A percentile compares a stretch with the other conserved stretches of the same genome.
phyloP scores from a whole-genome alignment of 2,888 invertebrate genomes.

The Cheilosia grossa region DNA sequence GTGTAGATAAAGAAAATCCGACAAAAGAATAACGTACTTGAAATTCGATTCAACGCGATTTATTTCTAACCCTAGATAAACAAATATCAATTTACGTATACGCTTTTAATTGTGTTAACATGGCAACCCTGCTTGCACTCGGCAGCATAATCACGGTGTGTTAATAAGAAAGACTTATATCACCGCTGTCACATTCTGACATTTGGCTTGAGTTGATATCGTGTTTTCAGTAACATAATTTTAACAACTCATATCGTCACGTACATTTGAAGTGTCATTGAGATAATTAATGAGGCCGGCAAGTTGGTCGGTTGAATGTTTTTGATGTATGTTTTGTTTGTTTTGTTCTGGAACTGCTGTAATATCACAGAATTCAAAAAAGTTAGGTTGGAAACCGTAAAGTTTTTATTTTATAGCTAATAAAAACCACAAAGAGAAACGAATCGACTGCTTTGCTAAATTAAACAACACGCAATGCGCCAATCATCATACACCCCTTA shows the following conservation, averaged over 20 bases:
- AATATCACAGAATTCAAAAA: conserved; percentile 27
- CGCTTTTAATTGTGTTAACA: not conserved
- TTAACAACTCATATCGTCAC: conserved; percentile 27
- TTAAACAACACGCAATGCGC: conserved; percentile 51
- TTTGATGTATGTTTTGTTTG: conserved; percentile 16
- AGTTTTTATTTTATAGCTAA: conserved; percentile 34
- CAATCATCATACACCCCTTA: conserved; percentile 36
- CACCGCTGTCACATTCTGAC: conserved; percentile 27
- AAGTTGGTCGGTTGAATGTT: conserved; percentile 18
- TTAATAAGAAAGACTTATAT: conserved; percentile 19
- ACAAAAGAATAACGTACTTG: conserved; percentile 55
- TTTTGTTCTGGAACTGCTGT: not conserved
- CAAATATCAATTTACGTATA: not conserved
- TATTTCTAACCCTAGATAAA: conserved; percentile 19
- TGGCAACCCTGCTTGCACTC: conserved; percentile 27
- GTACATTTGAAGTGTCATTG: conserved; percentile 40
- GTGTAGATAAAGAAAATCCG: conserved; percentile 61
- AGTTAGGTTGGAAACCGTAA: conserved; percentile 12
- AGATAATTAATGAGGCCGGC: conserved; percentile 39
- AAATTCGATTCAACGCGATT: conserved; percentile 50
- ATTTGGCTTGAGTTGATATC: conserved; percentile 23
- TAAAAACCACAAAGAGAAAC: conserved; percentile 33
- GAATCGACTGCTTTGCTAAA: conserved; percentile 34
- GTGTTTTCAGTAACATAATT: not conserved
- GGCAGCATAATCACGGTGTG: not conserved